A percentile compares a stretch with the other conserved stretches of the same genome.
Evolutionary conservation across 2,888 invertebrate genomes (phyloP).

Genomic region (Stratiomys singularior): DNA sequence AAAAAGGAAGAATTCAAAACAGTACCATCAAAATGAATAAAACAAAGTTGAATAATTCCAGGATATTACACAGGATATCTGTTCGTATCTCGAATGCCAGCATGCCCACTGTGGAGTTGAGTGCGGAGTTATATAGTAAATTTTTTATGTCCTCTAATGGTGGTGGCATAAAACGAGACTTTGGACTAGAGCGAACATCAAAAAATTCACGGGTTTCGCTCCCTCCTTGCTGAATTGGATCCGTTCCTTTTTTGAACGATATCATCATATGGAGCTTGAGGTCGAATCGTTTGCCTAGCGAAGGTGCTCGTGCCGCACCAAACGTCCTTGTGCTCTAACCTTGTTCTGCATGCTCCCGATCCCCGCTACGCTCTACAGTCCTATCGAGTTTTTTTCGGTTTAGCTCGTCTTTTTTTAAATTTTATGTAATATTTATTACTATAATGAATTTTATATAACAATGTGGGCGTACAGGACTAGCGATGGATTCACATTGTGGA

Average conservation of each 20-base stretch:
- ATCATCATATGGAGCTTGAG: conserved; percentile 38
- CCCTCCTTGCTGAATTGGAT: conserved; percentile 17
- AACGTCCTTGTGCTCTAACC: background rate
- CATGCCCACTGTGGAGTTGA: conserved; percentile 3
- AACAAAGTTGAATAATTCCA: conserved; percentile 46
- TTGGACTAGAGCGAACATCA: conserved; percentile 34
- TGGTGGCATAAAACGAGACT: conserved; percentile 45
- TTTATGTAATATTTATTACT: conserved; percentile 53
- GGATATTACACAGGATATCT: conserved; percentile 39
- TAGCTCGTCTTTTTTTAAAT: conserved; percentile 47
- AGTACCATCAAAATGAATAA: conserved; percentile 41
- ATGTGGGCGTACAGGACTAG: conserved; percentile 50
- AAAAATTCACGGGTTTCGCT: conserved; percentile 18
- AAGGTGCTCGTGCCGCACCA: conserved; percentile 32
- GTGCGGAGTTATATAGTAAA: conserved; percentile 43
- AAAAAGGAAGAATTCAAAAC: conserved; percentile 16
- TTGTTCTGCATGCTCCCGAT: background rate
- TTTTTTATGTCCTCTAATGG: conserved; percentile 46
- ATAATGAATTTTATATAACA: conserved; percentile 53
- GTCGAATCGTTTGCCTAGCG: conserved; percentile 28
- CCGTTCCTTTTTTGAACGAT: conserved; percentile 21
- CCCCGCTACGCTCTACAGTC: background rate
- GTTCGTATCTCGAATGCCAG: conserved; percentile 26
- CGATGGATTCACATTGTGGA: conserved; percentile 46
- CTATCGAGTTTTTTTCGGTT: conserved; percentile 33